Conservation (phyloP, 37 sponge, comb jelly and placozoan species). For the Chondrilla cf. caribensis region DNA sequence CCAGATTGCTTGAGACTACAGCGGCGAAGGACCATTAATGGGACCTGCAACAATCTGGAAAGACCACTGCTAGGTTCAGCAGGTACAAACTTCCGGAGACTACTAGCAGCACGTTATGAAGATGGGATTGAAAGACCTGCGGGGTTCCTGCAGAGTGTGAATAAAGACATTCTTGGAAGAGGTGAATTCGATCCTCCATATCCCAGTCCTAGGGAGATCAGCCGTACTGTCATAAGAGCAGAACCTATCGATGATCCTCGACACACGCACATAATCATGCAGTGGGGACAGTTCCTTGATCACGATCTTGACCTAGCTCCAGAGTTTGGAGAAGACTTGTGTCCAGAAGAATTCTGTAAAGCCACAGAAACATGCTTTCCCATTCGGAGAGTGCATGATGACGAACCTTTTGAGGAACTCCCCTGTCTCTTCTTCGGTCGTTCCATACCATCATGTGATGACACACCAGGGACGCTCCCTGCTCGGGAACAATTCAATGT, state of each 20-base stretch:
- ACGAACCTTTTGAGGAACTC: slow-evolving; percentile 55
- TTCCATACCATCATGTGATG: neutral
- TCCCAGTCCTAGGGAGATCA: slow-evolving; percentile 79
- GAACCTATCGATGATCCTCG: neutral
- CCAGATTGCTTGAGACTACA: neutral
- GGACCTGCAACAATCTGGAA: slow-evolving; percentile 86
- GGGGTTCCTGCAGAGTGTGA: slow-evolving; percentile 47
- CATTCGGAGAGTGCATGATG: slow-evolving; percentile 36
- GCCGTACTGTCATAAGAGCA: slow-evolving; percentile 17
- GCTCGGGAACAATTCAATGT: slow-evolving; percentile 69
- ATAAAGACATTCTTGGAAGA: neutral
- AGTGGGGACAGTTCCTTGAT: slow-evolving; percentile 80
- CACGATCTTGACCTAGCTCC: slow-evolving; percentile 73
- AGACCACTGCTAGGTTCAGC: slow-evolving; percentile 62
- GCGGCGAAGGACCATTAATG: slow-evolving; percentile 55
- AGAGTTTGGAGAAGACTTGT: slow-evolving; percentile 26
- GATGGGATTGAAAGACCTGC: slow-evolving; percentile 46
- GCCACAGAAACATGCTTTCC: slow-evolving; percentile 64
- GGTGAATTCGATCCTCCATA: slow-evolving; percentile 55
- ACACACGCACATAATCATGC: slow-evolving; percentile 74
- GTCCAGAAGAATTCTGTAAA: slow-evolving; percentile 29
- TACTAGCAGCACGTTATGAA: slow-evolving; percentile 76
- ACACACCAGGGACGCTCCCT: neutral
- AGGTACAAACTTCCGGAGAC: slow-evolving; percentile 45
- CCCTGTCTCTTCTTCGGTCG: neutral